These are phyloP conservation scores for Microctenopoma stevenorrisi DNA, from an alignment of 2,797 vertebrate genomes.

Conservation along the genomic window DNA sequence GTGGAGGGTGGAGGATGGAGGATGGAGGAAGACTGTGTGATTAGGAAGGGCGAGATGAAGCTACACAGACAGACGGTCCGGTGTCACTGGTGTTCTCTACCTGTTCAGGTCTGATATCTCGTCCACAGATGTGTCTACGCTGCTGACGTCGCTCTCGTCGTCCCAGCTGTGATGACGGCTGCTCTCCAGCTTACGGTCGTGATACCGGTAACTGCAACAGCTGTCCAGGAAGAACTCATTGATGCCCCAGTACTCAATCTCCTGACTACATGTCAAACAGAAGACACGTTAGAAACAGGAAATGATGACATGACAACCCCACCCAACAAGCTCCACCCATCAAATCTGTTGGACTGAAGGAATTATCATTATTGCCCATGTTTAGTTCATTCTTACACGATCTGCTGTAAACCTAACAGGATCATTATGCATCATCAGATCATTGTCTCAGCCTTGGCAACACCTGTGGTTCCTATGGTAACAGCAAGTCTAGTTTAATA, in stretches of 20 bases:
- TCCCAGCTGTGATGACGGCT: constrained; percentile 91
- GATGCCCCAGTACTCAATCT: constrained; percentile 99
- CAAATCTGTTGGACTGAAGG: no score
- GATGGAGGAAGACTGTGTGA: not conserved
- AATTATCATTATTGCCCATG: no score
- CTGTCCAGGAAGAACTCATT: constrained; percentile 95
- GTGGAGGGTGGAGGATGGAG: no score
- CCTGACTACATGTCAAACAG: constrained; percentile 81
- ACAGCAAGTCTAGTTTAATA: not conserved
- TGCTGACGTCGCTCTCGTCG: constrained; percentile 95
- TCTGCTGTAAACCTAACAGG: not conserved
- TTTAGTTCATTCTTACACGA: no score
- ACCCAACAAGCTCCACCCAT: no score
- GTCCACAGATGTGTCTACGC: constrained; percentile 91
- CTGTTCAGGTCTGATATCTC: constrained; percentile 88
- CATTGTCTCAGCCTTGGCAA: not conserved
- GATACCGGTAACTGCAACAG: constrained; percentile 96
- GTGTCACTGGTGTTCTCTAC: not conserved
- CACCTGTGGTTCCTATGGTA: constrained; percentile 12
- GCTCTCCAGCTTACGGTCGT: constrained; percentile 92
- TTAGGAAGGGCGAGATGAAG: rapidly evolving
- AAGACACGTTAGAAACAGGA: not conserved
- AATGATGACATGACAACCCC: not conserved
- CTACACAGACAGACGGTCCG: not conserved
- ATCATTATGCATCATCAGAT: not conserved